These are phyloP conservation scores for Ptycholaimellus sp. DNA, from an alignment of 2,888 invertebrate genomes.

Conservation along the genomic window DNA sequence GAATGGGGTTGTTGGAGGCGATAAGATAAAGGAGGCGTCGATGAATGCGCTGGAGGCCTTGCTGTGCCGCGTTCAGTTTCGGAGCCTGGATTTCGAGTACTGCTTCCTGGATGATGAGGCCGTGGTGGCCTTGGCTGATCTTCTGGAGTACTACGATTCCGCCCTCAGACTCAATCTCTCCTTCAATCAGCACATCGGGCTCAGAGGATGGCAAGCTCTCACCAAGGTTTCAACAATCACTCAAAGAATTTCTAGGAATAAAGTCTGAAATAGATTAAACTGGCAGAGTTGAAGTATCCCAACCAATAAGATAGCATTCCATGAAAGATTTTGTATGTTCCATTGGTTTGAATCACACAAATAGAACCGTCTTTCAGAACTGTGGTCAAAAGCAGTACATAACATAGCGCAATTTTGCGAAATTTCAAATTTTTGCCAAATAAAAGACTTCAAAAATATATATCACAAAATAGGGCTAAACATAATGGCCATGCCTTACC, in stretches of 20 bases:
- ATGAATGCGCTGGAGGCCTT: constrained; percentile 62
- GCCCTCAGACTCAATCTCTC: constrained; percentile 49
- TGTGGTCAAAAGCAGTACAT: neutral
- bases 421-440: constrained; percentile 1
- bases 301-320: no score
- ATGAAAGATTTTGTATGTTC: neutral
- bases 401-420: neutral
- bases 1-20: constrained; percentile 26
- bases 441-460: neutral
- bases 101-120: constrained; percentile 48
- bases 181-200: constrained; percentile 47
- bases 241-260: neutral
- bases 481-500: no score
- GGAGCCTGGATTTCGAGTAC: constrained; percentile 43
- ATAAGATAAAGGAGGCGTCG: constrained; percentile 40
- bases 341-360: neutral
- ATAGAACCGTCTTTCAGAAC: neutral
- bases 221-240: no score
- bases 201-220: constrained; percentile 59
- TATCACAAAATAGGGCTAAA: no score
- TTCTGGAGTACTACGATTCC: constrained; percentile 74
- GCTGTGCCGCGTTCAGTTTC: constrained; percentile 49
- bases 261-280: neutral
- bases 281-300: no score
- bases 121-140: constrained; percentile 56